Conservation (phyloP, 2,113 vertebrate genomes). For the Chascanopsetta lugubris region DNA sequence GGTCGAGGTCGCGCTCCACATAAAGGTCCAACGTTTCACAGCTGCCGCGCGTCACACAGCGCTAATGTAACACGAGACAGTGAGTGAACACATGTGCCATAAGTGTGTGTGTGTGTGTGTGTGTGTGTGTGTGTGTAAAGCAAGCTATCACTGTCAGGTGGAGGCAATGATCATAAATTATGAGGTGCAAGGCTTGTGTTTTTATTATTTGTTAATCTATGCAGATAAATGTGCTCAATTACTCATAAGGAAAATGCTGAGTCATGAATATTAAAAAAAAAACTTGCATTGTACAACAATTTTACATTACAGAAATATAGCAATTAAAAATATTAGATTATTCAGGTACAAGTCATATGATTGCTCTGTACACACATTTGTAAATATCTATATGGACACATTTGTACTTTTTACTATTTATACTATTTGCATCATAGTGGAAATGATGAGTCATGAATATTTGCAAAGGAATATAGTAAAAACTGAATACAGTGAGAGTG, state of each 20-base stretch:
- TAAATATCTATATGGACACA: too few relatives aligned
- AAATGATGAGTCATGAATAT: not conserved
- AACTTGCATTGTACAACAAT: too few relatives aligned
- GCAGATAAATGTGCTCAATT: not conserved
- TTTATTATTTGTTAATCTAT: not conserved
- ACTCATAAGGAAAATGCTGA: not conserved
- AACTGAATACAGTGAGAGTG: too few relatives aligned
- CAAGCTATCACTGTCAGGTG: constrained; percentile 19
- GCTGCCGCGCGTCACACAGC: constrained; percentile 34
- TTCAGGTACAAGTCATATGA: too few relatives aligned
- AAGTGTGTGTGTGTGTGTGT: not conserved
- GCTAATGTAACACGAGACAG: constrained; percentile 19
- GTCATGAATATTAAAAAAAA: not conserved
- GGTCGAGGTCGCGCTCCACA: constrained; percentile 7
- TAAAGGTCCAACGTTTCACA: constrained; percentile 9
- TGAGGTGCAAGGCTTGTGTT: not conserved
- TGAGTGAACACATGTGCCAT: constrained; percentile 7
- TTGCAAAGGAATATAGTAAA: not conserved
- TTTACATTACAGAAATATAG: too few relatives aligned
- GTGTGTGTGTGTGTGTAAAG: constrained; percentile 4
- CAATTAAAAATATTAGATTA: too few relatives aligned
- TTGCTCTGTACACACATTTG: too few relatives aligned
- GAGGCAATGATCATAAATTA: not conserved
- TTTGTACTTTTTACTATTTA: too few relatives aligned
- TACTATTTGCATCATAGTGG: too few relatives aligned